These are phyloP conservation scores for Orchestia grillus DNA, from an alignment of 1,140 invertebrate genomes.

Conservation along the genomic window DNA sequence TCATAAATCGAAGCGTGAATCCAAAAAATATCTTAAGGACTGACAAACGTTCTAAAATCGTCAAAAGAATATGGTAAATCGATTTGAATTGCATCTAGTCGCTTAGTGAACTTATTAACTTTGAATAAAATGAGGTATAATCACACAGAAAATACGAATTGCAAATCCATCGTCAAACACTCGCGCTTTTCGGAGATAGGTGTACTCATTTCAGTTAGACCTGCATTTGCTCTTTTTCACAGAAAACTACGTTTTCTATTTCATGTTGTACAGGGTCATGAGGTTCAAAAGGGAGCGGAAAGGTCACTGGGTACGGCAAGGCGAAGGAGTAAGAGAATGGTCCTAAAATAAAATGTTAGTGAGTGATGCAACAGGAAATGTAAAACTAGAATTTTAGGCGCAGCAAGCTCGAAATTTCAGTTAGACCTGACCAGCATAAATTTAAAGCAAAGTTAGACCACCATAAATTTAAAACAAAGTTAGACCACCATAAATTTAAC, in stretches of 20 bases:
- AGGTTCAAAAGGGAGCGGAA: not conserved
- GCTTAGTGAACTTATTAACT: not conserved
- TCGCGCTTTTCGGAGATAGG: not conserved
- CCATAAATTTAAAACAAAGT: too few relatives aligned
- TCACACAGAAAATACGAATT: not conserved
- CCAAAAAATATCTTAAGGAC: not conserved
- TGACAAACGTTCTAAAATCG: not conserved
- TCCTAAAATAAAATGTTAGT: too few relatives aligned
- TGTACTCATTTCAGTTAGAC: not conserved
- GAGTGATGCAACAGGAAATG: not conserved
- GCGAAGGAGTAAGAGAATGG: too few relatives aligned
- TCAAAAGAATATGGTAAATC: not conserved
- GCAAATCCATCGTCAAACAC: not conserved
- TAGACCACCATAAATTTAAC: too few relatives aligned
- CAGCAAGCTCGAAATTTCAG: not conserved
- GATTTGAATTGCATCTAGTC: not conserved
- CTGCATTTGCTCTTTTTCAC: not conserved
- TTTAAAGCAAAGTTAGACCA: too few relatives aligned
- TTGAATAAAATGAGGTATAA: not conserved
- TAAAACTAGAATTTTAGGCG: not conserved
- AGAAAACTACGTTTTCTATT: slow-evolving; percentile 10
- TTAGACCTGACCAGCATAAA: too few relatives aligned
- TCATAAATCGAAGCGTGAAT: not conserved
- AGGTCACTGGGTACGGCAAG: not conserved
- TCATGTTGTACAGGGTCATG: not conserved